Base-by-base conservation (phyloP, 2,113 vertebrate species). In the Hippocampus abdominalis region DNA sequence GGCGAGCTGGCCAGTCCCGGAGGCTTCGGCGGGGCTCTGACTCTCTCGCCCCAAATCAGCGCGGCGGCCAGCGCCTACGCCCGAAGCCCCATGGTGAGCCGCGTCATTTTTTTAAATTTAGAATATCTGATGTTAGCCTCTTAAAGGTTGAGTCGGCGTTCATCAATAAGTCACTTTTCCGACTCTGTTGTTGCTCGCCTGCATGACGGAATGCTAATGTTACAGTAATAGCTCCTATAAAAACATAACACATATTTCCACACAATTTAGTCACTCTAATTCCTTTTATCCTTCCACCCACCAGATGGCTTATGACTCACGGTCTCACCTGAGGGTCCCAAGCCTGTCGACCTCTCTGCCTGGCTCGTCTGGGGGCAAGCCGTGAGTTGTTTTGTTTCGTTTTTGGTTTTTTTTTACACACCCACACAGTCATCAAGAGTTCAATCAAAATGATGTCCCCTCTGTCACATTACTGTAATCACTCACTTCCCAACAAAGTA, bases 11-110 rank as follows among this genome's bases (percentile, higher is more conserved):
- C 93, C 0, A 87, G 92, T 80, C 92, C 95, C 0, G 79, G 94
- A 65, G 87, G 94, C 27, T 97, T 94, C 0, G 79, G 94, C 36
- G 93, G 94, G 62, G 86, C 92, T 40, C 92, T 96, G 39, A 95
- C 93, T 74, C 92, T 97, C 67, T 92, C 94, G 0, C 94, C 95
- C 0, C 95, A 95, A 79, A 93, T 93, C 89, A 92, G 94, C 76
- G 84, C 93, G n/a, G 84, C 94, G 0, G 84, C 93, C 79, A 89
- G 86, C 69, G 84, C 93, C 66, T 95, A 94, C 1, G 87, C 94
- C 78, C 91, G 93, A 59, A 93, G 94, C 51, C 92, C 95, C 0
- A 65, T 94, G 95, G 95, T 96, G 81, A 94, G 84, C 64, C 66
- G 66, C 56, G n/a, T 65, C 23, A 59, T 66, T 64, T 39, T 23